Evolutionary conservation across 2,797 vertebrate genomes (phyloP).

Genomic region (Atherinosoma microstoma): DNA sequence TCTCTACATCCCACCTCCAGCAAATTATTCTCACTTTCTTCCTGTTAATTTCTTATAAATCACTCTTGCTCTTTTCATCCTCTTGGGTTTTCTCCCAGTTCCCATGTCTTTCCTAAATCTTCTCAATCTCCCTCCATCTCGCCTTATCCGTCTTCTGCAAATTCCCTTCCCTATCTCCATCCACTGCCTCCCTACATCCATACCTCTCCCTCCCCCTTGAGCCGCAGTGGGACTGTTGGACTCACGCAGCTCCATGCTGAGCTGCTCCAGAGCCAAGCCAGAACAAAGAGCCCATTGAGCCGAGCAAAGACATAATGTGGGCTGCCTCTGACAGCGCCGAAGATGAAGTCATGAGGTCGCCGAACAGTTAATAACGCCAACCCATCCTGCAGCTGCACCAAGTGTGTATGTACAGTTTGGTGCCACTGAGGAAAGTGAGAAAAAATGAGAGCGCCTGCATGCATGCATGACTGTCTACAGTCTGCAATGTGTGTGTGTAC

Average conservation of each 20-base stretch:
- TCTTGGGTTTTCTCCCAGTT: constrained; percentile 47
- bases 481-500: constrained; percentile 51
- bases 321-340: constrained; percentile 75
- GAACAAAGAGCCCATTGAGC: constrained; percentile 85
- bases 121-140: constrained; percentile 43
- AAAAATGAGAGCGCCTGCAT: constrained; percentile 54
- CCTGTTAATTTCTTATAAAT: constrained; percentile 36
- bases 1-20: constrained; percentile 26
- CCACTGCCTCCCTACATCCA: constrained; percentile 44
- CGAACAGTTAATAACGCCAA: constrained; percentile 79
- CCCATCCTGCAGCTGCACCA: constrained; percentile 67
- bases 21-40: constrained; percentile 26
- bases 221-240: constrained; percentile 71
- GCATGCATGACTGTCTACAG: constrained; percentile 48
- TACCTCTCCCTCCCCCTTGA: constrained; percentile 44
- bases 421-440: constrained; percentile 42
- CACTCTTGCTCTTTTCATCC: constrained; percentile 42
- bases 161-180: constrained; percentile 36
- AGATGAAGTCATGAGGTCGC: constrained; percentile 83
- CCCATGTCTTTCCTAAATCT: constrained; percentile 66
- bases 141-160: constrained; percentile 44
- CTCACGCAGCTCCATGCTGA: constrained; percentile 79
- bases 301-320: constrained; percentile 79
- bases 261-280: constrained; percentile 79
- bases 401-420: constrained; percentile 42